Evolutionary conservation across 1,140 invertebrate species (phyloP).

Genomic region (Hyphantria cunea): DNA sequence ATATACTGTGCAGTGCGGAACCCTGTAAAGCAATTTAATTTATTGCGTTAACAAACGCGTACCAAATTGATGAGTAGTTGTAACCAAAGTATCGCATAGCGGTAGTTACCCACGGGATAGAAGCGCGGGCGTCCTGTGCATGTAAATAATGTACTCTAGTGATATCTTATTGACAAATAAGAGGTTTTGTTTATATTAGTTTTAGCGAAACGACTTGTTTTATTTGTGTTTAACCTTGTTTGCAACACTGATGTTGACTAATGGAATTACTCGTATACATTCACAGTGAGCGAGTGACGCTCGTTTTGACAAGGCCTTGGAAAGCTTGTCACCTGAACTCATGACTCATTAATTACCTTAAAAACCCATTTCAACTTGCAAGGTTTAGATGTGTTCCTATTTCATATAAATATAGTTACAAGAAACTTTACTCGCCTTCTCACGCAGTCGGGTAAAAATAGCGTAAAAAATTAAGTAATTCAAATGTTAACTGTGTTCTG

Average conservation of each 20-base stretch:
- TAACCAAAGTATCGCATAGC: slow-evolving; percentile 32
- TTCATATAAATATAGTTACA: no score
- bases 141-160: slow-evolving; percentile 29
- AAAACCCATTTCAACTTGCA: no score
- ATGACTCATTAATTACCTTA: no score
- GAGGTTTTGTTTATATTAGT: slow-evolving; percentile 17
- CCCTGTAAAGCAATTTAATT: slow-evolving; percentile 21
- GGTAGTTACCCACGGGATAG: slow-evolving; percentile 24
- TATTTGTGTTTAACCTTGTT: slow-evolving; percentile 27
- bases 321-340: no score
- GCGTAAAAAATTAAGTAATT: no score
- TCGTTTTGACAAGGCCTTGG: no score
- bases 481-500: no score
- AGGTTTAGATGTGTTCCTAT: no score
- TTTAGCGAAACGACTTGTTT: slow-evolving; percentile 29
- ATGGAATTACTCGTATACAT: slow-evolving; percentile 7
- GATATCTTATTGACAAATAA: slow-evolving; percentile 18
- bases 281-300: neutral
- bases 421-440: no score
- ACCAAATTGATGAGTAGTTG: slow-evolving; percentile 24
- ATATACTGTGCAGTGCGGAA: no score
- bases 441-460: no score
- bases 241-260: slow-evolving; percentile 12
- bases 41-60: slow-evolving; percentile 28
- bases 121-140: slow-evolving; percentile 20